These are phyloP conservation scores for Pseudachorutes palmiensis DNA, from an alignment of 1,140 invertebrate species.

Conservation along the genomic window DNA sequence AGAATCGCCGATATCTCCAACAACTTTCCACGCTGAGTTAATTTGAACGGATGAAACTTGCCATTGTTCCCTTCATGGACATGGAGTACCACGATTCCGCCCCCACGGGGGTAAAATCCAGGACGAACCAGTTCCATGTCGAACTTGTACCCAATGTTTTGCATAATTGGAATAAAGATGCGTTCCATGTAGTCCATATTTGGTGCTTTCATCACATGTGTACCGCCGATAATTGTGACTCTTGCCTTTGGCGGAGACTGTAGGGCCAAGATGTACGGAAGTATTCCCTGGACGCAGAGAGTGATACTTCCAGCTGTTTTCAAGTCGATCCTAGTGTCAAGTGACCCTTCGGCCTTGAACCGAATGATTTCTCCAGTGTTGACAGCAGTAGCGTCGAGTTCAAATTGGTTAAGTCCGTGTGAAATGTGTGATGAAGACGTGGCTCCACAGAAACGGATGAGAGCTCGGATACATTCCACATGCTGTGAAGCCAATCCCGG, in stretches of 20 bases:
- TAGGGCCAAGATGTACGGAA: slow-evolving; percentile 29
- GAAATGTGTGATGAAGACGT: slow-evolving; percentile 14
- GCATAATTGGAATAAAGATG: slow-evolving; percentile 25
- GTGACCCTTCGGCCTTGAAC: background rate
- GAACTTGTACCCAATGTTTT: slow-evolving; percentile 25
- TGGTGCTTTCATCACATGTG: slow-evolving; percentile 33
- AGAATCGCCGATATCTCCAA: slow-evolving; percentile 20
- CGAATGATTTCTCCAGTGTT: background rate
- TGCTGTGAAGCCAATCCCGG: slow-evolving; percentile 35
- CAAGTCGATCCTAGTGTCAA: slow-evolving; percentile 30
- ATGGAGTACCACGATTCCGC: slow-evolving; percentile 23
- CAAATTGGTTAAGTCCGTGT: slow-evolving; percentile 23
- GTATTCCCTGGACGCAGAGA: slow-evolving; percentile 33
- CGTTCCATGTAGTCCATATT: slow-evolving; percentile 31
- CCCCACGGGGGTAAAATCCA: slow-evolving; percentile 33
- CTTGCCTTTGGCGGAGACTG: slow-evolving; percentile 14
- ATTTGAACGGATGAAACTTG: slow-evolving; percentile 18
- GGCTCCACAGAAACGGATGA: slow-evolving; percentile 24
- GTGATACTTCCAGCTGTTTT: slow-evolving; percentile 33
- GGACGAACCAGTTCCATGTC: background rate
- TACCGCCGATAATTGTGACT: slow-evolving; percentile 32
- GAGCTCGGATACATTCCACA: slow-evolving; percentile 32
- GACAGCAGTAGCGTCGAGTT: slow-evolving; percentile 20
- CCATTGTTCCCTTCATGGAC: slow-evolving; percentile 6
- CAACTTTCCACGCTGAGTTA: slow-evolving; percentile 23